Base-by-base conservation (phyloP, 2,113 vertebrate species). In the Caloenas nicobarica region DNA sequence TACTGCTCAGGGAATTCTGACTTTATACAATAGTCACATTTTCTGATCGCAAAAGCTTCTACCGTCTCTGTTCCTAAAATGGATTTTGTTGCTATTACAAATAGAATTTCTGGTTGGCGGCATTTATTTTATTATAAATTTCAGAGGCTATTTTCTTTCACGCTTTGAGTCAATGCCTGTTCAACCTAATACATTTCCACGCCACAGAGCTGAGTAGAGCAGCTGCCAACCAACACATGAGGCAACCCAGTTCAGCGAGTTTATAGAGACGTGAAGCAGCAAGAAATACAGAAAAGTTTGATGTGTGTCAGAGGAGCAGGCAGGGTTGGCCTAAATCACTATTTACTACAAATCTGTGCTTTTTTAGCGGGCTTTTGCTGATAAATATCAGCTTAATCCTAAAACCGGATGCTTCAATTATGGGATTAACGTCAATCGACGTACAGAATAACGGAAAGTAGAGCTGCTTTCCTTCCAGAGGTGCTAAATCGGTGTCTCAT, bases 351-450 rank as follows among this genome's bases (percentile, higher is more conserved):
- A 73, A 97, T 71, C 68, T 58, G 54, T 15, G 8, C 72, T 44
- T 81, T 89, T 95, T 93, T 78, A 87, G 64, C 48, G 95, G 72
- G 51, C 62, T 96, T 97, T 90, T 86, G 69, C 92, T 90, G 89
- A 96, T 96, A 95, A 94, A 28, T 93, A 93, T 81, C 87, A 89
- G 19, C 64, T 94, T 95, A 93, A 96, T 95, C 86, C 85, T 86
- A 79, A 91, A 96, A 82, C 66, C 14, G 40, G 76, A 93, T 84
- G 85, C 81, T 95, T 96, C 92, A 83, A 89, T 97, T 96, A 96
- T 29, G 81, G 97, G 97, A 97, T 96, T 96, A 96, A 94, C 7
- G 53, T 88, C 95, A 93, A 57, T 80, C 5, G 40, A 81, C 72
- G 23, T 38, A 83, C 68, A 68, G 70, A 65, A 56, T 8, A 94